Base-by-base conservation (phyloP, 2,113 vertebrate genomes). In the Eupsittula cactorum region DNA sequence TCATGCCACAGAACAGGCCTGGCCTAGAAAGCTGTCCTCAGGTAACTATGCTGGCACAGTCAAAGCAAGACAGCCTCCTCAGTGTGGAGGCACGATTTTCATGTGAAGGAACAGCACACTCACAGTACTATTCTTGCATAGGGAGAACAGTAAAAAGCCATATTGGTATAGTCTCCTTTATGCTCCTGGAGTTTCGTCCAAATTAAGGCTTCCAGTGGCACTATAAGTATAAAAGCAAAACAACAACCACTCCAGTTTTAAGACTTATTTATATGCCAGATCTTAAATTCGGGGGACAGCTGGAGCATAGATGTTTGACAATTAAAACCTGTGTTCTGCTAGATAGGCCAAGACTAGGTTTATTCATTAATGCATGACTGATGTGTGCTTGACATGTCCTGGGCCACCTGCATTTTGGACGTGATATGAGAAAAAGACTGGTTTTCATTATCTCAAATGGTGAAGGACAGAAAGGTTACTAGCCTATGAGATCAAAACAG, bases 11-110 rank as follows among this genome's bases (percentile, higher is more conserved):
- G 53, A 41, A 25, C 44, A 41, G 33, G 49, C 44, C 80, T 50
- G 46, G 57, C 39, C 31, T 7, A 35, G 46, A 25, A 73, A 55
- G 46, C 24, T 39, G 9, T 17, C 3, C 49, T 4, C 0, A 0
- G 62, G 47, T 71, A 63, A 15, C 39, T 46, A 10, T 15, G 20
- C 42, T 71, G 67, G 59, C 41, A 24, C 2, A 50, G 59, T 4
- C 41, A 10, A 46, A 71, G 25, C n/a, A 9, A 60, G 31, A 24
- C 13, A 63, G 33, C 27, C 39, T 42, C 46, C 64, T 86, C 37
- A 7, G 57, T n/a, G 3, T 11, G 25, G 35, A 75, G 55, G 55
- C 49, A 31, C 5, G 1, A n/a, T n/a, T 55, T 16, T 31, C 39
- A 15, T 18, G 33, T 10, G 50, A 74, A 46, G 60, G 35, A n/a